Percentiles rank a stretch among this genome's conserved stretches.
These are phyloP conservation scores for Theristus sp. DNA, from an alignment of 2,888 invertebrate genomes.

Conservation along the genomic window DNA sequence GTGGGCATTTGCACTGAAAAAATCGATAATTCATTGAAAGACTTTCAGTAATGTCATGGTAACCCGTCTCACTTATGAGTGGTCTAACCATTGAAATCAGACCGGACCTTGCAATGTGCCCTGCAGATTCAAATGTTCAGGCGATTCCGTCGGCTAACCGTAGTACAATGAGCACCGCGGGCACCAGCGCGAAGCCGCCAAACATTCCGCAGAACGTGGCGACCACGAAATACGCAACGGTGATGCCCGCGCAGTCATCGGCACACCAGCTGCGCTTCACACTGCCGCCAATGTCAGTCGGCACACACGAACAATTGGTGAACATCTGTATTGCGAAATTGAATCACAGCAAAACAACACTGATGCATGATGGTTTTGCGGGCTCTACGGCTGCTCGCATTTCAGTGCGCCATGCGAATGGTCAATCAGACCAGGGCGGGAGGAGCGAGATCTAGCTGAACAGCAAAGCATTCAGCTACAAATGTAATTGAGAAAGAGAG, in stretches of 20 bases:
- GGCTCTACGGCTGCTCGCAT: no score
- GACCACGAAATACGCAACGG: background rate
- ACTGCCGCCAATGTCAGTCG: conserved; percentile 4
- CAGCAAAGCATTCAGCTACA: no score
- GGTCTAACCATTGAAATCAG: background rate
- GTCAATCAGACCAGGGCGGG: no score
- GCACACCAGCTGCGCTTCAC: conserved; percentile 1
- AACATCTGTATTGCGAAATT: conserved; percentile 6
- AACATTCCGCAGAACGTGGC: background rate
- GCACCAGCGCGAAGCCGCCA: background rate
- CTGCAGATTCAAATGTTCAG: background rate
- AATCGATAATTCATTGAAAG: no score
- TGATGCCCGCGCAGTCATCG: conserved; percentile 13
- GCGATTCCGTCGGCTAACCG: background rate
- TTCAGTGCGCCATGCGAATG: no score
- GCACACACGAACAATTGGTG: conserved; percentile 17
- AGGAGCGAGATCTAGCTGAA: no score
- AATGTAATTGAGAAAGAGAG: no score
- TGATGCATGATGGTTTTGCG: no score
- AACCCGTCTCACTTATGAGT: no score
- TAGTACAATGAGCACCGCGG: background rate
- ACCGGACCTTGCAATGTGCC: background rate
- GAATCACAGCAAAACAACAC: background rate
- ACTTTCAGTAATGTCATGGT: no score
- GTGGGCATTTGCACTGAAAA: no score